Evolutionary conservation across 2,888 invertebrate genomes (phyloP).

Genomic region (Caenorhabditis parvicauda): DNA sequence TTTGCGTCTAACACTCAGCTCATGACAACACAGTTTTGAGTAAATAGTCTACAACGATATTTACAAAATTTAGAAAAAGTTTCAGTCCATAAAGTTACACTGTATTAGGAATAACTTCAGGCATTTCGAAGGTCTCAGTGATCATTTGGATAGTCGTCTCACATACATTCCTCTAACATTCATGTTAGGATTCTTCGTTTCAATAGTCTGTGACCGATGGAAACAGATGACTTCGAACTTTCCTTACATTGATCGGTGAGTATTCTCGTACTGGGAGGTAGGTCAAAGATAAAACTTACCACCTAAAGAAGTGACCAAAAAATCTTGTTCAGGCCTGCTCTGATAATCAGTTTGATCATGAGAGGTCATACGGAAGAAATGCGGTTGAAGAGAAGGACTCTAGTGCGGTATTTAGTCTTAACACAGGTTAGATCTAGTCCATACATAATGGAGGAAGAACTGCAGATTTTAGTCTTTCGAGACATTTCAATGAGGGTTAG

Average conservation of each 20-base stretch:
- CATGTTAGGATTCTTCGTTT: slow-evolving; percentile 51
- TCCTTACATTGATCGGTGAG: slow-evolving; percentile 34
- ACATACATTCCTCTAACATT: slow-evolving; percentile 42
- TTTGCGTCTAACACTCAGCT: no score
- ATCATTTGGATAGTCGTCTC: slow-evolving; percentile 26
- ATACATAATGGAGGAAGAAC: no score
- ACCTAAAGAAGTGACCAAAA: no score
- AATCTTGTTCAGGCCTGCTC: slow-evolving; percentile 25
- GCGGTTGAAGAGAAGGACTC: slow-evolving; percentile 29
- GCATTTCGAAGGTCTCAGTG: no score
- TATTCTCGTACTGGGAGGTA: not conserved
- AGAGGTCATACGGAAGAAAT: slow-evolving; percentile 31
- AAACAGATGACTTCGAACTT: slow-evolving; percentile 33
- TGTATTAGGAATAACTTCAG: no score
- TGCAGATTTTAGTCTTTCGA: slow-evolving; percentile 45
- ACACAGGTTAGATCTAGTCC: no score
- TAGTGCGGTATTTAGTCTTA: slow-evolving; percentile 33
- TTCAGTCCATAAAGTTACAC: no score
- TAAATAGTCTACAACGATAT: no score
- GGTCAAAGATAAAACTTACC: no score
- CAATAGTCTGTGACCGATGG: slow-evolving; percentile 42
- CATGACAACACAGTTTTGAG: no score
- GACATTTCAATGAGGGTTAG: slow-evolving; percentile 51
- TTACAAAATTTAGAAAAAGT: no score
- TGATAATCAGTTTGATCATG: slow-evolving; percentile 32